phyloP scores from a whole-genome alignment of 2,797 vertebrate species.

The Dallia pectoralis region DNA sequence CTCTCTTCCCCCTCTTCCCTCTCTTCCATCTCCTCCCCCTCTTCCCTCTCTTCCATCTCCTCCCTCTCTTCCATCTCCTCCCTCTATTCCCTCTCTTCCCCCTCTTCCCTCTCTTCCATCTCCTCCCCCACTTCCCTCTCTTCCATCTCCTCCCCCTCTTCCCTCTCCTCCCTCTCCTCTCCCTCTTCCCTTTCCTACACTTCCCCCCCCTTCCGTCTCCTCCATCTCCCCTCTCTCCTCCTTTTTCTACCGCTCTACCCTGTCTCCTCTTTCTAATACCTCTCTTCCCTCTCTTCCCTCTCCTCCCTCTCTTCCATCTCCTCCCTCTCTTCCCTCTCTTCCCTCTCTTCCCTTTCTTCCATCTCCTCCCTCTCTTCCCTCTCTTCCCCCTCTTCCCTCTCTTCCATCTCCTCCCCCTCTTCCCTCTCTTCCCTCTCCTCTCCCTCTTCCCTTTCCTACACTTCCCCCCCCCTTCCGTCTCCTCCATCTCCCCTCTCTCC shows the following conservation, averaged over 20 bases:
- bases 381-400: background rate
- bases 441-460: background rate
- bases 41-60: background rate
- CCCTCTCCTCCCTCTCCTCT: background rate
- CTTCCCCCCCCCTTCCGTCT: no score
- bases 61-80: background rate
- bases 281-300: background rate
- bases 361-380: background rate
- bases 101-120: background rate
- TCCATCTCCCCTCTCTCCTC: no score
- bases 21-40: background rate
- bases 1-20: background rate
- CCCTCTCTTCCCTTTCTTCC: background rate
- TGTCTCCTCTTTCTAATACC: background rate
- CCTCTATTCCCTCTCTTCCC: background rate
- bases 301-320: background rate
- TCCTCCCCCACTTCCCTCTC: no score
- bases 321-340: background rate
- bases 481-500: background rate
- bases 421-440: no score
- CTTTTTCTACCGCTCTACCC: background rate
- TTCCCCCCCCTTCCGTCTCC: no score
- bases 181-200: no score
- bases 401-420: no score
- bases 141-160: no score